Conservation (phyloP, 2,113 vertebrate species). For the Macaca nemestrina region DNA sequence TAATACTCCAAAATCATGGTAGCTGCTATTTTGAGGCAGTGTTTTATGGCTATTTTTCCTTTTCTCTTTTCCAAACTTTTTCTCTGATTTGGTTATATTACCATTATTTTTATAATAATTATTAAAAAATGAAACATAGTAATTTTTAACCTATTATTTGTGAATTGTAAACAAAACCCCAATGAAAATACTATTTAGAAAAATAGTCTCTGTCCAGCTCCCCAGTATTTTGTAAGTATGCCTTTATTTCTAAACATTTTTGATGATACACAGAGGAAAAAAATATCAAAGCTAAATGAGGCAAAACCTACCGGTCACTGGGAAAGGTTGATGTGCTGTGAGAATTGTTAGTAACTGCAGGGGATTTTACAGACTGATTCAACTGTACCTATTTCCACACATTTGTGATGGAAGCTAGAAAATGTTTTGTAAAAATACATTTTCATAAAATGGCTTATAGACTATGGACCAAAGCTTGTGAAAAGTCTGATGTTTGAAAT, state of each 20-base stretch:
- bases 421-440: background rate
- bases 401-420: background rate
- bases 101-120: background rate
- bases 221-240: background rate
- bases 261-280: background rate
- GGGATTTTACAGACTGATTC: background rate
- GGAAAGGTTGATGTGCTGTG: background rate
- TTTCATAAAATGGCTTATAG: conserved; percentile 18
- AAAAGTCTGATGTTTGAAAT: conserved; percentile 32
- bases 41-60: conserved; percentile 20
- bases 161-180: background rate
- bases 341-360: background rate
- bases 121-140: background rate
- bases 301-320: background rate
- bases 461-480: background rate
- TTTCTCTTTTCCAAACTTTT: background rate
- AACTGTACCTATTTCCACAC: background rate
- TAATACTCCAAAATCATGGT: background rate
- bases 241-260: background rate
- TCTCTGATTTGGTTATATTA: background rate
- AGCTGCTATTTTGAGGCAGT: background rate
- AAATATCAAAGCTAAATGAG: background rate
- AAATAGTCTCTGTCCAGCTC: background rate
- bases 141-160: background rate
- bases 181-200: background rate